Evolutionary conservation across 30 jellyfish, hydroid and myxozoan genomes (phyloP).

Genomic region (Turritopsis dohrnii): DNA sequence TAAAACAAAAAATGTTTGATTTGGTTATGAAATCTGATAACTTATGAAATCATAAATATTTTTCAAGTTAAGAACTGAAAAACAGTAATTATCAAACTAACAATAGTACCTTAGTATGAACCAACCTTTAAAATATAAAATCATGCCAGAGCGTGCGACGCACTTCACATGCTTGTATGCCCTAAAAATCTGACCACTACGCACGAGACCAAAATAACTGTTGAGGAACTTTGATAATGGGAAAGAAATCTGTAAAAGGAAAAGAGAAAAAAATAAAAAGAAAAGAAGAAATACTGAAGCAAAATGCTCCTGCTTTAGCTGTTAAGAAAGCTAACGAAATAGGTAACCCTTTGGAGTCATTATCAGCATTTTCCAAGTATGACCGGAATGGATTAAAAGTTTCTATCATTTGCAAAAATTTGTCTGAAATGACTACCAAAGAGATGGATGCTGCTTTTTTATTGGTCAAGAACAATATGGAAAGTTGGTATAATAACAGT

Average conservation of each 20-base stretch:
- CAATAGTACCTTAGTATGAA: too few species aligned
- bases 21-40: too few species aligned
- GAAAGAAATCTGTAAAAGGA: neutral
- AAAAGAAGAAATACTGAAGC: slow-evolving; percentile 14
- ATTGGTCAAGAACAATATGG: slow-evolving; percentile 62
- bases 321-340: slow-evolving; percentile 11
- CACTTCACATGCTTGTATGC: neutral
- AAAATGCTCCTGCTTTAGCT: slow-evolving; percentile 24
- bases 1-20: too few species aligned
- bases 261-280: neutral
- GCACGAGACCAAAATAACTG: too few species aligned
- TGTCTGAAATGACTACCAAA: slow-evolving; percentile 36
- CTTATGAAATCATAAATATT: too few species aligned
- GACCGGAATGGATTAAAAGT: slow-evolving; percentile 49
- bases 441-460: slow-evolving; percentile 40
- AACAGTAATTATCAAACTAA: too few species aligned
- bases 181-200: neutral
- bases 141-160: too few species aligned
- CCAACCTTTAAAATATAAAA: too few species aligned
- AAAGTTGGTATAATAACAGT: slow-evolving; percentile 46
- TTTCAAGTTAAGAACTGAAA: too few species aligned
- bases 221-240: too few species aligned
- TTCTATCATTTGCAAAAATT: slow-evolving; percentile 29
- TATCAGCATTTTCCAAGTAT: slow-evolving; percentile 47
- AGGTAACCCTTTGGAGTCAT: slow-evolving; percentile 29